Percentiles rank a stretch among this genome's conserved stretches.
Conservation (phyloP, 2,888 invertebrate species). For the Ectemnius cavifrons region DNA sequence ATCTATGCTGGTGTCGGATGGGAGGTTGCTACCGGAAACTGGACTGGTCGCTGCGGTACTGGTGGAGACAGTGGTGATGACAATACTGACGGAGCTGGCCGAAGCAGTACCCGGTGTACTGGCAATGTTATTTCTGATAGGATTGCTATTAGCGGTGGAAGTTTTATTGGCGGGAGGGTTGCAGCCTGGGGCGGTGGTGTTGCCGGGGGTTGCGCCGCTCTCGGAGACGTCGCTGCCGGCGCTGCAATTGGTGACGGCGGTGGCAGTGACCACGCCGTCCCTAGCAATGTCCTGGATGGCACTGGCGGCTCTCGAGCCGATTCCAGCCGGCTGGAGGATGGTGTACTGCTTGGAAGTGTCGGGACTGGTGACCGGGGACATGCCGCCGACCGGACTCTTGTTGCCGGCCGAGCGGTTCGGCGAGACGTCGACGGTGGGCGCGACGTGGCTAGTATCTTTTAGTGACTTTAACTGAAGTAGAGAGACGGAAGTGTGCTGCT, state of each 20-base stretch:
- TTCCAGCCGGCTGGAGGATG: constrained; percentile 90
- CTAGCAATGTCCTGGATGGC: constrained; percentile 88
- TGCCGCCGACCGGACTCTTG: constrained; percentile 65
- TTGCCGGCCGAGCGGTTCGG: constrained; percentile 61
- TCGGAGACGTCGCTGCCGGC: constrained; percentile 63
- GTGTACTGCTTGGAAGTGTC: constrained; percentile 89
- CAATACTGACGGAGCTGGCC: constrained; percentile 50
- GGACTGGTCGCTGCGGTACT: constrained; percentile 68
- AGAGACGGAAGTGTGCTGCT: constrained; percentile 75
- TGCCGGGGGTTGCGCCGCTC: constrained; percentile 73
- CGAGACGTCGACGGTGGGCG: constrained; percentile 59
- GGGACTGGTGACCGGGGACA: constrained; percentile 77
- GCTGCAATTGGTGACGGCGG: constrained; percentile 79
- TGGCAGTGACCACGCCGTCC: constrained; percentile 83
- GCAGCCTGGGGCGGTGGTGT: constrained; percentile 48
- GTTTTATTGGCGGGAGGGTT: constrained; percentile 50
- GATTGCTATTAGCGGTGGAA: constrained; percentile 41
- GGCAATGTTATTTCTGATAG: constrained; percentile 26
- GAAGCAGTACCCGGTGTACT: constrained; percentile 34
- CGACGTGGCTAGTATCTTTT: constrained; percentile 72
- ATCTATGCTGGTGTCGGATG: constrained; percentile 62
- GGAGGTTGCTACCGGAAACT: constrained; percentile 64
- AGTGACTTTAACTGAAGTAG: constrained; percentile 79
- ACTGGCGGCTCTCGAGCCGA: constrained; percentile 89
- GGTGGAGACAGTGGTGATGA: constrained; percentile 66